phyloP scores from a whole-genome alignment of 2,113 vertebrate genomes.

The Junco hyemalis region DNA sequence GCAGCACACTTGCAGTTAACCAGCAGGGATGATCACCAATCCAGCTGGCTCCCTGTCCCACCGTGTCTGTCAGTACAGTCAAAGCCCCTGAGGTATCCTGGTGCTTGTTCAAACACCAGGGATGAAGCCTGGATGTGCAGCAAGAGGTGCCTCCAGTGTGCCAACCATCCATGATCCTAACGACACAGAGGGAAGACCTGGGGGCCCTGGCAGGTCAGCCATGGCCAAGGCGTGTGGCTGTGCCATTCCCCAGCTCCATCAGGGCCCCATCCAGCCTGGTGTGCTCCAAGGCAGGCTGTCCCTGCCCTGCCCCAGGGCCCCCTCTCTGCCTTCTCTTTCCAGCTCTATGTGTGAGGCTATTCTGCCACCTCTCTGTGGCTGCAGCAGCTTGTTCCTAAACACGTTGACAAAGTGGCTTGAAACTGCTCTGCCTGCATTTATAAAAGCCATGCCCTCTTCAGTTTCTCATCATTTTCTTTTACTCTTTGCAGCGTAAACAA shows the following conservation, averaged over 20 bases:
- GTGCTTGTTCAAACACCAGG: neutral
- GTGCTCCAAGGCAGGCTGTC: neutral
- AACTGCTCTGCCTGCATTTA: neutral
- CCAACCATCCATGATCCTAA: neutral
- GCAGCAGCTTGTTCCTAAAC: neutral
- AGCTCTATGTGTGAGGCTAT: neutral
- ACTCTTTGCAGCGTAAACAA: neutral
- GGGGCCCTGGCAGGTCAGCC: accelerated
- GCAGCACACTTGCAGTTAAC: neutral
- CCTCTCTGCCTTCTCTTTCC: neutral
- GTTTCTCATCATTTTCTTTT: neutral
- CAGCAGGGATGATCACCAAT: neutral
- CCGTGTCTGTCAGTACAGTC: neutral
- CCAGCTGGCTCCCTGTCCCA: neutral
- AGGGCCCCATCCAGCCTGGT: accelerated
- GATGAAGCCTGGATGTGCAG: neutral
- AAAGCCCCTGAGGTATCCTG: neutral
- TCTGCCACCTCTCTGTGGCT: slow-evolving; percentile 46
- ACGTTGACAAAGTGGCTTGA: neutral
- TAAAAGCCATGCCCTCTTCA: neutral
- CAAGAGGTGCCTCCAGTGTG: neutral
- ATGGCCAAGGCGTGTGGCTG: accelerated
- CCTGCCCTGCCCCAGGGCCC: neutral
- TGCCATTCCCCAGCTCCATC: neutral
- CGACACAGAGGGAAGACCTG: neutral